Base-by-base conservation (phyloP, 2,888 invertebrate species). In the Pterostichus niger region DNA sequence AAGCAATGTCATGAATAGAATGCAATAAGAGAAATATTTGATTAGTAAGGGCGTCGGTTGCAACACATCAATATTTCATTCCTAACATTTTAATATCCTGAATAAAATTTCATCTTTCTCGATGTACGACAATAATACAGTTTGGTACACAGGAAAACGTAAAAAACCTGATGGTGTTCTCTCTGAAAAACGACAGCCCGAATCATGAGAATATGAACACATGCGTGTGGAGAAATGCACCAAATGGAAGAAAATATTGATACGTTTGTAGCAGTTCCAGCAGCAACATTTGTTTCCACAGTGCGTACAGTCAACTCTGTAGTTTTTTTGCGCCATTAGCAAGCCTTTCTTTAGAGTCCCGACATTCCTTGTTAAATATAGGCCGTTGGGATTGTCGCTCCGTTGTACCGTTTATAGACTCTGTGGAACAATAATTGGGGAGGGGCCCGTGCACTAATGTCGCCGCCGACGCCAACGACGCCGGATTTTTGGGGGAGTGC, bases 331-430 rank as follows among this genome's bases (percentile, higher is more conserved):
- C 64, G 54, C 76, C 76, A 83, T 83, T 83, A 64, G 83, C 77
- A 77, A 68, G 64, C 68, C 77, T 83, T 83, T 83, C 68, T 77
- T 83, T 83, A 64, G 77, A 61, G 44, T 11, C 77, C 49, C 77
- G 64, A 40, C 77, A 77, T 83, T 83, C 64, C 83, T 35, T 77
- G 83, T 83, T 83, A 83, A 83, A 83, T 83, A 77, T 83, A 83
- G 83, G 77, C 83, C 83, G 76, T 77, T 61, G 83, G 83, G 83
- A 82, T 82, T 82, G 82, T 77, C 76, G 54, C 44, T 71, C 44
- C 44, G 71, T 44, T 77, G 83, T 77, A 77, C 64, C 83, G 64
- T 83, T 83, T 83, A 83, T 77, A 83, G 83, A 77, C 83, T 83
- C 83, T 24, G 64, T n/a, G 77, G 83, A 83, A 83, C 76, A 83